phyloP scores from a whole-genome alignment of 2,888 invertebrate genomes.

The Erebia palarica region DNA sequence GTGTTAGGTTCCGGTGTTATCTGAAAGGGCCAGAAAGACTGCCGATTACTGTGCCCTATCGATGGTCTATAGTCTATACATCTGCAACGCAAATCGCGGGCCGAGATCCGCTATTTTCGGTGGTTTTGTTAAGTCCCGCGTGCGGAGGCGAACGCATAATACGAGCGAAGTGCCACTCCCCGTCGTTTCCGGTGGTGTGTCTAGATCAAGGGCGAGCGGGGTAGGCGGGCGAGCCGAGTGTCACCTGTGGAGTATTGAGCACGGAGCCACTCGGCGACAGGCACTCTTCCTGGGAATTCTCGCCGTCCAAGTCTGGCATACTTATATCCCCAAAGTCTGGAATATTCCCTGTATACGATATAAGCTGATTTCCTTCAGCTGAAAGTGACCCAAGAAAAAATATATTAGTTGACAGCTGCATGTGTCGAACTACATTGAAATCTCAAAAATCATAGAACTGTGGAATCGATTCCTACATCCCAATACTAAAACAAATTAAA shows the following conservation, averaged over 20 bases:
- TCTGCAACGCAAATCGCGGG: no score
- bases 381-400: conserved; percentile 60
- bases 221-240: conserved; percentile 61
- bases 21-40: no score
- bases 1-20: no score
- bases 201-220: conserved; percentile 57
- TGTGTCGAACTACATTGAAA: neutral
- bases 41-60: no score
- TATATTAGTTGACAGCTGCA: conserved; percentile 29
- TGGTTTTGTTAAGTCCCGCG: no score
- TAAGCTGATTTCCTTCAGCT: conserved; percentile 81
- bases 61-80: no score
- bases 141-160: no score
- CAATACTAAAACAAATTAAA: neutral
- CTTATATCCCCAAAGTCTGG: conserved; percentile 80
- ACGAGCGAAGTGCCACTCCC: neutral
- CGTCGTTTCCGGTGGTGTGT: neutral
- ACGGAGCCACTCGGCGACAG: conserved; percentile 56
- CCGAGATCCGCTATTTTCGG: no score
- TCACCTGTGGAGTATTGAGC: conserved; percentile 72
- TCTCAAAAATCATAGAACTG: neutral
- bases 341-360: conserved; percentile 80
- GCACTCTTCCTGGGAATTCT: conserved; percentile 59
- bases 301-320: conserved; percentile 69
- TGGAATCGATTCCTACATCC: neutral